Evolutionary conservation across 64 coral and sea anemone genomes (phyloP).

Genomic region (Stichodactyla mertensii): DNA sequence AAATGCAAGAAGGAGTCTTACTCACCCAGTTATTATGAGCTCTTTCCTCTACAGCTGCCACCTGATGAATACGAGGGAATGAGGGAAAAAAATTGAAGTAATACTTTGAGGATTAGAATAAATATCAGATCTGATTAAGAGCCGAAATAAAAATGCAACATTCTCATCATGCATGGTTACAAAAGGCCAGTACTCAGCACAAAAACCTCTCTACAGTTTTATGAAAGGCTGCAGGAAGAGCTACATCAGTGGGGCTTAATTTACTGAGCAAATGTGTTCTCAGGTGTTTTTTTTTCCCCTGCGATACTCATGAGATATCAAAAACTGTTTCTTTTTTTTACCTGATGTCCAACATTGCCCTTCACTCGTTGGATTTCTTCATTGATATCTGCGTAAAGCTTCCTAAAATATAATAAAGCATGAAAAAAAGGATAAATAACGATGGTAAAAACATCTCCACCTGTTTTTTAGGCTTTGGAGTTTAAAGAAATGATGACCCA

Average conservation of each 20-base stretch:
- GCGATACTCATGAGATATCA: neutral
- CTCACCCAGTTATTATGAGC: slow-evolving; percentile 89
- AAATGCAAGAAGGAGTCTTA: neutral
- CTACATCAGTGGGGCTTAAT: no score
- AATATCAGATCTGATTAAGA: neutral
- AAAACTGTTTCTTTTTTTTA: neutral
- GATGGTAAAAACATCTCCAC: neutral
- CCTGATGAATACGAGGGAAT: slow-evolving; percentile 23
- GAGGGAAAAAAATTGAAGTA: neutral
- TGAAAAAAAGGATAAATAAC: neutral
- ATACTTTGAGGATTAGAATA: neutral
- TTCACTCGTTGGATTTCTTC: slow-evolving; percentile 62
- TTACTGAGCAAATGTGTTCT: no score
- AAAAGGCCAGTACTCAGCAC: no score
- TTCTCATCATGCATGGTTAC: no score
- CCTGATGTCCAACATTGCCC: slow-evolving; percentile 61
- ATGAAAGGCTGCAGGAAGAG: no score
- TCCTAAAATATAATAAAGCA: slow-evolving; percentile 11
- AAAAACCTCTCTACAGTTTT: no score
- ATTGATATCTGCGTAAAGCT: slow-evolving; percentile 72
- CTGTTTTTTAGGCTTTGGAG: neutral
- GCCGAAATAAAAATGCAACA: no score
- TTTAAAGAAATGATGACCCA: neutral
- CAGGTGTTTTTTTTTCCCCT: no score
- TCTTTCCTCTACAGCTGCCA: slow-evolving; percentile 65